A percentile compares a stretch with the other conserved stretches of the same genome.
phyloP scores from a whole-genome alignment of 2,113 vertebrate genomes.

The Pollimyrus isidori region DNA sequence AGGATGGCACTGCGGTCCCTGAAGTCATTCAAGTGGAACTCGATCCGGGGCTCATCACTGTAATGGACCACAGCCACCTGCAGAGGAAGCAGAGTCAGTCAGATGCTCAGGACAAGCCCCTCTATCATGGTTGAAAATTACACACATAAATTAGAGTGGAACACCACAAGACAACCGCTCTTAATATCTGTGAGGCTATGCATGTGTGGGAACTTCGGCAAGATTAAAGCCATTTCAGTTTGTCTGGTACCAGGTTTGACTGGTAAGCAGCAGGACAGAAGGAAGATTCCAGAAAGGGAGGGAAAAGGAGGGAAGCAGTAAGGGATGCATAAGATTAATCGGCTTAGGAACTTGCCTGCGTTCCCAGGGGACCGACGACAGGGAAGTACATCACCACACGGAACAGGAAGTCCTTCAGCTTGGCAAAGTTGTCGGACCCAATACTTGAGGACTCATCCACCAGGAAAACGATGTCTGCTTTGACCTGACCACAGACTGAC shows the following conservation, averaged over 20 bases:
- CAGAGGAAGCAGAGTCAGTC: conserved; percentile 18
- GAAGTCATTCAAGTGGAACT: conserved; percentile 65
- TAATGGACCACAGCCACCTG: conserved; percentile 82
- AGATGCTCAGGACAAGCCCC: neutral
- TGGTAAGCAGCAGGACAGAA: neutral
- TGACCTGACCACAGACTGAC: conserved; percentile 70
- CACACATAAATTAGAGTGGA: neutral
- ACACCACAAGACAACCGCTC: neutral
- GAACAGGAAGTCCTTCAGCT: conserved; percentile 82
- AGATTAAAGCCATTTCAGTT: neutral
- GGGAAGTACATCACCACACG: conserved; percentile 76
- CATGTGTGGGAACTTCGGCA: neutral
- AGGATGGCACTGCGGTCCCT: conserved; percentile 69
- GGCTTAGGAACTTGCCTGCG: conserved; percentile 57
- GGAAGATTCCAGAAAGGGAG: neutral
- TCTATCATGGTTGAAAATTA: neutral
- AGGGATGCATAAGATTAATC: neutral
- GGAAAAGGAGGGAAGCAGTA: neutral
- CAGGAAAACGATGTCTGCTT: conserved; percentile 75
- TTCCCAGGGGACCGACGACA: conserved; percentile 64
- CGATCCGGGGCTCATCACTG: conserved; percentile 72
- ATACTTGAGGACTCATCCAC: conserved; percentile 86
- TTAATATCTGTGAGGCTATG: neutral
- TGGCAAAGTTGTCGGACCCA: conserved; percentile 71
- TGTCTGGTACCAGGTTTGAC: neutral